Conservation (phyloP, 2,113 vertebrate genomes). For the Onychostoma macrolepis region DNA sequence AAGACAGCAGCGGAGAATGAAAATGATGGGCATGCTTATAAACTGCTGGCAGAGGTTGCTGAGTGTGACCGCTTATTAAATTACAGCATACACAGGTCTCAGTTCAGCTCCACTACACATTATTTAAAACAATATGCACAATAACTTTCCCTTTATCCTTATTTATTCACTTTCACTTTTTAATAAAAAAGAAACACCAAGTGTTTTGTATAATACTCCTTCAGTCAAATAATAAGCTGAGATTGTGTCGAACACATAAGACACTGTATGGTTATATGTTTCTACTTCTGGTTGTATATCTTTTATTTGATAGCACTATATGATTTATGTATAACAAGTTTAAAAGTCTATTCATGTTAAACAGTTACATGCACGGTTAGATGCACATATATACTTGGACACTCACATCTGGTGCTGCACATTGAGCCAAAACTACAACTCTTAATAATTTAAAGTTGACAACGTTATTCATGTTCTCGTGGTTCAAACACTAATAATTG, state of each 20-base stretch:
- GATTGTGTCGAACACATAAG: not conserved
- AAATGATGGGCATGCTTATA: conserved; percentile 63
- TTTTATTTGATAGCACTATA: not conserved
- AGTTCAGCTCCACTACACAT: not conserved
- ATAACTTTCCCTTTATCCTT: not conserved
- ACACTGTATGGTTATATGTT: not conserved
- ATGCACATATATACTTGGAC: not conserved
- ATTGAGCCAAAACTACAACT: conserved; percentile 20
- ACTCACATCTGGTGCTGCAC: conserved; percentile 23
- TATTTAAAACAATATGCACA: conserved; percentile 13
- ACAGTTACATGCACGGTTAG: conserved; percentile 5
- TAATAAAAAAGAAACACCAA: not conserved
- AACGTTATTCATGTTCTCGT: conserved; percentile 14
- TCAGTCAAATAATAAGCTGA: not conserved
- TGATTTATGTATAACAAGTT: not conserved
- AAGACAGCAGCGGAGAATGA: conserved; percentile 62
- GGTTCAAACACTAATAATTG: not conserved
- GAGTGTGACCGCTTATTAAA: conserved; percentile 51
- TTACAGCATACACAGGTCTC: conserved; percentile 11
- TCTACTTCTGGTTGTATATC: conserved; percentile 1
- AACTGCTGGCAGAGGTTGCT: conserved; percentile 77
- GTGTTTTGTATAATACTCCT: not conserved
- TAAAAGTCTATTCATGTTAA: conserved; percentile 1
- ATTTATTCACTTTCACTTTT: conserved; percentile 10
- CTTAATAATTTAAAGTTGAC: conserved; percentile 2